These are phyloP conservation scores for Nylanderia fulva DNA, from an alignment of 1,140 invertebrate species.

Conservation along the genomic window DNA sequence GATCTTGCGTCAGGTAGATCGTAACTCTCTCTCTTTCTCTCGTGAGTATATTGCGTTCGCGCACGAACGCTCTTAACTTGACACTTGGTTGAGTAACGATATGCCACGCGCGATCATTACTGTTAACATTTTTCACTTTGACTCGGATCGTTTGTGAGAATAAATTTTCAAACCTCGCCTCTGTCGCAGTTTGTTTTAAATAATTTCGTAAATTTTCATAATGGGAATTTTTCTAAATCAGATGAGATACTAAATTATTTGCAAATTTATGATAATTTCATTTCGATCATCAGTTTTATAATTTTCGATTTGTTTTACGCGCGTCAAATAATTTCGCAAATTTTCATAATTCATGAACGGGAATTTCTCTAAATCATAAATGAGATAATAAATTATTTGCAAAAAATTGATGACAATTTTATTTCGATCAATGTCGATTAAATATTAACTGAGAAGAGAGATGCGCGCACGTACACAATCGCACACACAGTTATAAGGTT, in stretches of 20 bases:
- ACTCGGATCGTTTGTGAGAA: constrained; percentile 3
- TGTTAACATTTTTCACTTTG: constrained; percentile 40
- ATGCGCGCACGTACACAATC: background rate
- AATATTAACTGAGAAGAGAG: background rate
- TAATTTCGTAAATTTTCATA: constrained; percentile 20
- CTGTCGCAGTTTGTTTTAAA: background rate
- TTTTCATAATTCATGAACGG: constrained; percentile 9
- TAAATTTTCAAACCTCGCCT: constrained; percentile 33
- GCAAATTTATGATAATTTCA: constrained; percentile 25
- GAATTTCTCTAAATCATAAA: constrained; percentile 10
- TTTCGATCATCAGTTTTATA: too few relatives aligned
- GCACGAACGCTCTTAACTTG: constrained; percentile 59
- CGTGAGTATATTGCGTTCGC: constrained; percentile 33
- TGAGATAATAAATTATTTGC: constrained; percentile 2
- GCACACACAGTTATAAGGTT: background rate
- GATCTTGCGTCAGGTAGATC: constrained; percentile 65
- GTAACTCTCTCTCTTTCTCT: constrained; percentile 56
- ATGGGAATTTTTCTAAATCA: constrained; percentile 12
- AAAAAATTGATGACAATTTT: constrained; percentile 38
- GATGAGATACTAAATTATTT: constrained; percentile 5
- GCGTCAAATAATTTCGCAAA: constrained; percentile 29
- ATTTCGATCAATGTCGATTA: background rate
- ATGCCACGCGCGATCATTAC: constrained; percentile 21
- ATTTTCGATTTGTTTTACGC: too few relatives aligned
- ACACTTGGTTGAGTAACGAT: constrained; percentile 52